These are phyloP conservation scores for Camponotus vicinus DNA, from an alignment of 1,140 invertebrate genomes.

Conservation along the genomic window DNA sequence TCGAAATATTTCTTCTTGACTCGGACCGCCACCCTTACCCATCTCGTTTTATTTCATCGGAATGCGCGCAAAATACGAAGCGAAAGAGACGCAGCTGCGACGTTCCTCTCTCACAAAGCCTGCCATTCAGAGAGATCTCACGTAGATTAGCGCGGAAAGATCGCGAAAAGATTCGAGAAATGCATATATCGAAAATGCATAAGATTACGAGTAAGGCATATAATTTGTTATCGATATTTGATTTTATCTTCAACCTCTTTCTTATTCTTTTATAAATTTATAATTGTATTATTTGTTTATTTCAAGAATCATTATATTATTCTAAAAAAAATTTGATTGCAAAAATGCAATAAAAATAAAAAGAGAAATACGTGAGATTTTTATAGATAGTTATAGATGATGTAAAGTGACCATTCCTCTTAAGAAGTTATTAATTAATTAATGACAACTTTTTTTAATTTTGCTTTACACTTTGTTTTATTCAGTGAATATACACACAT, in stretches of 20 bases:
- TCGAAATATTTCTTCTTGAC: slow-evolving; percentile 81
- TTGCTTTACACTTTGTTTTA: not conserved
- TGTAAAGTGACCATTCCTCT: too few relatives aligned
- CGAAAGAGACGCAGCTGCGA: slow-evolving; percentile 77
- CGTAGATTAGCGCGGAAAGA: slow-evolving; percentile 68
- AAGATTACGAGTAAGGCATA: not conserved
- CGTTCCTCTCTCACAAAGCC: slow-evolving; percentile 77
- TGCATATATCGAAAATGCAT: not conserved
- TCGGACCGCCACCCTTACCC: slow-evolving; percentile 68
- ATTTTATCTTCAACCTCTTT: not conserved
- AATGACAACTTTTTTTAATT: not conserved
- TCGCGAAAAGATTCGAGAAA: not conserved
- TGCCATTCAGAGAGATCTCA: slow-evolving; percentile 78
- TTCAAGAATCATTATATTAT: not conserved
- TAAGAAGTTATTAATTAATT: too few relatives aligned
- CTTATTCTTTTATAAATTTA: not conserved
- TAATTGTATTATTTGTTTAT: not conserved
- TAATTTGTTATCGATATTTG: slow-evolving; percentile 7
- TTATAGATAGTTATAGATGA: not conserved
- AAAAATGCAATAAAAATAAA: not conserved
- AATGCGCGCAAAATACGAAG: slow-evolving; percentile 77
- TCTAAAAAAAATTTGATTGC: not conserved
- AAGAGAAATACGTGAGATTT: not conserved
- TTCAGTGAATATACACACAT: not conserved
- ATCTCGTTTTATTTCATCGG: slow-evolving; percentile 77